Evolutionary conservation across 2,797 vertebrate genomes (phyloP), one percentile per base, ranked within the genome.

Genomic region (Acomys russatus): DNA sequence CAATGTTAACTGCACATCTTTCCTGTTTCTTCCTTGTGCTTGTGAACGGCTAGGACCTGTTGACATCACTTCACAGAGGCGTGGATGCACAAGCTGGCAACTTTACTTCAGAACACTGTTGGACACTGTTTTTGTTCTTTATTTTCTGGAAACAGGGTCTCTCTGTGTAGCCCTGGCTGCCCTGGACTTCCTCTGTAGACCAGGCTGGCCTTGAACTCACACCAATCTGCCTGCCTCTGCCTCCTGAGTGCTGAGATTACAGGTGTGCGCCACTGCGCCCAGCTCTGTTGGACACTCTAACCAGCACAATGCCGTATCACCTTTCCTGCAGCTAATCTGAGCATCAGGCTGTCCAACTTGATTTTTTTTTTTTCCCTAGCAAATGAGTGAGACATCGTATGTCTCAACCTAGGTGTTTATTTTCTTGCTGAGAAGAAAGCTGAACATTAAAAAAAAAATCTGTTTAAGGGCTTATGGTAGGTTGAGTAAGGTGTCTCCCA

Each of bases 41-140:
- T 1, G 0, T 11, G 70, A 51, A 38, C 64, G 23, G n/a, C 64
- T 61, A 56, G 22, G 35, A 25, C 1, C 7, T 56, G 3, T 25
- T 33, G 61, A 82, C 74, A 76, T 14, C 51, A 15, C 63, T 70
- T 51, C 59, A 22, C 15, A 20, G 38, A 3, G 4, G 6, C 8
- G 15, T 1, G 20, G 38, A 56, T 80, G 71, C 35, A 33, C 66
- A 33, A 10, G 7, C 0, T 25, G 64, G 7, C 66, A 22, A 20
- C 63, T 77, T 17, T 49, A 22, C 6, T 33, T 1, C 4, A 12
- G 70, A 76, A 6, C 1, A 17, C 2, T 0, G 1, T 17, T 59
- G 56, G 56, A 9, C 11, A 35, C 30, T 59, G 44, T 44, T 44
- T 44, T 3, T 44, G 44, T 44, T 44, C 44, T 44, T 44, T 44